Evolutionary conservation across 2,888 invertebrate genomes (phyloP), one percentile per base, ranked within the genome.

Genomic region (Andrena dorsata): DNA sequence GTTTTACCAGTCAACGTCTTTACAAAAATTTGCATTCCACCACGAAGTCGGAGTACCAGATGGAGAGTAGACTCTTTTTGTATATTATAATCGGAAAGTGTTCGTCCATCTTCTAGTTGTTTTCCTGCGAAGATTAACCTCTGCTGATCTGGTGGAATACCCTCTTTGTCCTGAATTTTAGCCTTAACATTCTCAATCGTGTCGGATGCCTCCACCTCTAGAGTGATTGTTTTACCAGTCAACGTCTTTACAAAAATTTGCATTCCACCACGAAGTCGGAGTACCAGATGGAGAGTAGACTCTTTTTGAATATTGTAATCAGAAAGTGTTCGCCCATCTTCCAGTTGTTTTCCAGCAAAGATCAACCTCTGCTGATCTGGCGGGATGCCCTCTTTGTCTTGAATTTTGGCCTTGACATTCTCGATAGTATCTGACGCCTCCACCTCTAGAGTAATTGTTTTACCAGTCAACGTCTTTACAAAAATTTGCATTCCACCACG

Each of bases 301-400:
- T 98, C 98, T 94, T 98, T 98, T 94, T 98, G 98, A 93, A 98
- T 98, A 94, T 98, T 98, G 94, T 98, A 98, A 93, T 99, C 98
- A 0, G 97, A 97, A 35, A 98, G 95, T 1, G 98, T 98, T 74
- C 98, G 96, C 4, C 98, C 98, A 96, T 98, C 98, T 95, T 98
- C 98, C 91, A 99, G 94, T 94, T 99, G 98, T 94, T 98, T 98
- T 76, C 98, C 98, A 89, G 98, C 98, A 94, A 98, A 98, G 95
- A 98, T 98, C 94, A 98, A 95, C 91, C 97, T 96, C 94, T 97
- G 97, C 94, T 97, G 97, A 94, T 97, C 97, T 90, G 97, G 96
- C 86, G 97, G 97, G 94, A 97, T 97, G 90, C 97, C 94, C 94
- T 82, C 84, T 0, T 84, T 83, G 3, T 83, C 85, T 0, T 76